Evolutionary conservation across 2,113 vertebrate species (phyloP), one percentile per base, ranked within the genome.

Genomic region (Crocuta crocuta): DNA sequence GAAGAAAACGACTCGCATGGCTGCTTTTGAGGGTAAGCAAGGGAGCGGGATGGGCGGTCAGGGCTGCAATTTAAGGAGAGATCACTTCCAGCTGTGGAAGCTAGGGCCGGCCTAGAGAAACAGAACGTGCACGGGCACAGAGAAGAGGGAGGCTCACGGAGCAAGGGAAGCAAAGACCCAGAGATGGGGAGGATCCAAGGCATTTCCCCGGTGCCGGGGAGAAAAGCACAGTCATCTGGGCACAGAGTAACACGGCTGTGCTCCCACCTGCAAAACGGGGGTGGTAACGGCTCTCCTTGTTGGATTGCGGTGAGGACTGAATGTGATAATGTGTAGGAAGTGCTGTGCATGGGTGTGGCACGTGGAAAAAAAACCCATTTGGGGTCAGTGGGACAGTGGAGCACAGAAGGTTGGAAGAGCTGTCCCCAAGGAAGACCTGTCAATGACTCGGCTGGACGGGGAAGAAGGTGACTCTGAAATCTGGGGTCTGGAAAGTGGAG

Each of bases 51-150:
- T 13, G n/a, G 55, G 91, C 19, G 10, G 48, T 39, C 13, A 81
- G 85, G 95, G 65, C 73, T 55, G 1, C 35, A 33, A 71, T 76
- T 95, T 70, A 78, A 91, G 39, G 35, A 80, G 48, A 45, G 45
- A 84, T 84, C 89, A 68, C 39, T 96, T 95, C 65, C 78, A 89
- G 55, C 96, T 96, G 80, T 70, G 88, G 83, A 78, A 68, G 21
- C 31, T 65, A 90, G 65, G 39, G 33, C 43, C 55, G 10, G 39
- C 65, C 86, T 70, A 66, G 23, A 31, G 70, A 94, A 96, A 61
- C 71, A 65, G 93, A 87, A 68, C 50, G 73, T 48, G 74, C 68
- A 45, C 26, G n/a, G 63, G 39, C 4, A 89, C 35, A 66, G 13
- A 86, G 66, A 53, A 66, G 55, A 83, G 31, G 63, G 81, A 85